phyloP scores from a whole-genome alignment of 2,888 invertebrate genomes.

The Alloscopus bannaensis region DNA sequence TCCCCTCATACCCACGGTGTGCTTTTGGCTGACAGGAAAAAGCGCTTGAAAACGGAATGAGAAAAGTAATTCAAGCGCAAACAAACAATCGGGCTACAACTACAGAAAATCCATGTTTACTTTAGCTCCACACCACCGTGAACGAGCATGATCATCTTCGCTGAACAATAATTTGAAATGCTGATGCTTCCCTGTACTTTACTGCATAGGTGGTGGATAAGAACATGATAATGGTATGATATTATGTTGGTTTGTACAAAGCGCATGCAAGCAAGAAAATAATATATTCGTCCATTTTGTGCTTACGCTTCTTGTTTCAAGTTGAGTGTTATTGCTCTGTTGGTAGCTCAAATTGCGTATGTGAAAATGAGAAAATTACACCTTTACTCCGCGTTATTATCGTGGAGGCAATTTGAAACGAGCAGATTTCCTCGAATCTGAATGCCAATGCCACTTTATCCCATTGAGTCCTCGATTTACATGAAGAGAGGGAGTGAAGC shows the following conservation, averaged over 20 bases:
- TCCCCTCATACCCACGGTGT: too few species aligned
- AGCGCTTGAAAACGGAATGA: constrained; percentile 29
- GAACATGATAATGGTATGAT: constrained; percentile 46
- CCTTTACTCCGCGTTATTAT: constrained; percentile 12
- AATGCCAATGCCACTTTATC: not conserved
- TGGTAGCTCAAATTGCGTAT: constrained; percentile 37
- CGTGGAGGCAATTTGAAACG: constrained; percentile 8
- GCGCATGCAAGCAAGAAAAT: constrained; percentile 12
- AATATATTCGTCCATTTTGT: constrained; percentile 12
- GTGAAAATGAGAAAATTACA: constrained; percentile 49
- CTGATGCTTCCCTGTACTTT: constrained; percentile 7
- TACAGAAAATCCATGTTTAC: too few species aligned
- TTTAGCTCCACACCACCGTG: too few species aligned
- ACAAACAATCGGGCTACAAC: constrained; percentile 44
- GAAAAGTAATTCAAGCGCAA: constrained; percentile 51
- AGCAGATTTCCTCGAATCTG: not conserved
- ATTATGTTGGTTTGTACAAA: constrained; percentile 19
- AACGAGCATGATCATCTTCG: constrained; percentile 16
- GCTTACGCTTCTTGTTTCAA: not conserved
- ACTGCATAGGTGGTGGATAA: constrained; percentile 26
- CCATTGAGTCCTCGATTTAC: constrained; percentile 6
- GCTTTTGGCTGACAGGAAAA: constrained; percentile 10
- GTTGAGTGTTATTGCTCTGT: constrained; percentile 39
- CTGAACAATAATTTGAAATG: constrained; percentile 33
- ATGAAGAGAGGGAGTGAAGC: too few species aligned